Evolutionary conservation across 2,888 invertebrate genomes (phyloP), one percentile per base, ranked within the genome.

Genomic region (Scotopteryx bipunctaria): DNA sequence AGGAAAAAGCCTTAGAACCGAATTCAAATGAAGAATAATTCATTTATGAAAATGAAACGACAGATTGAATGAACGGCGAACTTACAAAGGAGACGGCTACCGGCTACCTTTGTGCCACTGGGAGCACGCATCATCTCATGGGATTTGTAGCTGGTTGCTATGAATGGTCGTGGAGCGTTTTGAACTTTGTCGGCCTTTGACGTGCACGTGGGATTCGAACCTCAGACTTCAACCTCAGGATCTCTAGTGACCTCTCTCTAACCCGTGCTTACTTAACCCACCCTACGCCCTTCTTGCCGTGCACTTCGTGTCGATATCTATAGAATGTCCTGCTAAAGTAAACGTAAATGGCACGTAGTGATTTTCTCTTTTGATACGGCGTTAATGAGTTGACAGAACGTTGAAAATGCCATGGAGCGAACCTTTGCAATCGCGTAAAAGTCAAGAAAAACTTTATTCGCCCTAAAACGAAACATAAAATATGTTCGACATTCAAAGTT

Each of bases 41-140:
- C 86, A 83, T 89, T 87, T 89, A 86, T 85, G 86, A 88, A 88
- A 89, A 88, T 85, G 83, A 83, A 89, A 90, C 86, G 88, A 89
- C 89, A 85, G 86, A 86, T 85, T 87, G 85, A 83, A 83, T 86
- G 83, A 81, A 86, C 77, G 78, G 73, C 73, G 70, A 75, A 75
- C 56, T 68, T 67, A 82, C 81, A 86, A 85, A 80, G 69, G 73
- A 69, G 72, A 61, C 66, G 64, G 84, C 87, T 86, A 86, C 87
- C 73, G 84, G 76, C 78, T 77, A 52, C 55, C 71, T 75, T 79
- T 77, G 71, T 76, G 78, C 77, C 82, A 81, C 80, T 82, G 82
- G 78, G 74, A 73, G 74, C 69, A 67, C 63, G 67, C 61, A 49
- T 58, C 36, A 50, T 64, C 72, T 66, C 63, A 19, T 46, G 71